These are phyloP conservation scores for Malaclemys terrapin DNA, from an alignment of 2,113 vertebrate species.

Conservation along the genomic window DNA sequence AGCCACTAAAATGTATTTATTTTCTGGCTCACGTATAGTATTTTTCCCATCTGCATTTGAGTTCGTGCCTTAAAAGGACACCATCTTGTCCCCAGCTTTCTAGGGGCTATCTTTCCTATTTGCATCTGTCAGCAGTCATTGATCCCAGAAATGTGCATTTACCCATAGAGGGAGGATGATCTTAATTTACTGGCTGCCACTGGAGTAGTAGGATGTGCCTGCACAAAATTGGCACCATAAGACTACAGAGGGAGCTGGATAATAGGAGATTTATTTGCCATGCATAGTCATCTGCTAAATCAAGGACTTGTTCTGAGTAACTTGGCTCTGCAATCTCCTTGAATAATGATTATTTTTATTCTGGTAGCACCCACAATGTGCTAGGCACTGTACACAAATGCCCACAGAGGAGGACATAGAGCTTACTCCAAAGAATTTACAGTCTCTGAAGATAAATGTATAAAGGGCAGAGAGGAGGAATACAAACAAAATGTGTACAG, in stretches of 20 bases:
- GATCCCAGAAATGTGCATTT: fast-evolving
- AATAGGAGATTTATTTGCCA: fast-evolving
- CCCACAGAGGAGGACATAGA: fast-evolving
- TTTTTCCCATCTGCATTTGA: fast-evolving
- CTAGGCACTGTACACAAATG: fast-evolving
- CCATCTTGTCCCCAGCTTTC: fast-evolving
- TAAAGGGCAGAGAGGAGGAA: background rate
- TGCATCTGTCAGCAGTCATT: fast-evolving
- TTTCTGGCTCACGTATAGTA: background rate
- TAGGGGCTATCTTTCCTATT: fast-evolving
- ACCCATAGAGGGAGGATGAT: fast-evolving
- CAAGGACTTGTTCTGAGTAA: fast-evolving
- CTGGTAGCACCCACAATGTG: fast-evolving
- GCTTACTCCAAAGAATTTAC: fast-evolving
- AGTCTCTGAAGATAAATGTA: background rate
- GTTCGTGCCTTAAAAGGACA: fast-evolving
- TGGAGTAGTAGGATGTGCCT: background rate
- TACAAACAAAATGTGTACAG: background rate
- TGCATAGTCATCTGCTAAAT: background rate
- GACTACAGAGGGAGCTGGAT: background rate
- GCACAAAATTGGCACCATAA: fast-evolving
- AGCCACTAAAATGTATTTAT: fast-evolving
- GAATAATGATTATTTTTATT: background rate
- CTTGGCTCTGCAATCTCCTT: background rate
- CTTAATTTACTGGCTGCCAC: background rate